Evolutionary conservation across 92 coral and sea anemone species (phyloP), one percentile per base, ranked within the genome.

Genomic region (Galaxea fascicularis): DNA sequence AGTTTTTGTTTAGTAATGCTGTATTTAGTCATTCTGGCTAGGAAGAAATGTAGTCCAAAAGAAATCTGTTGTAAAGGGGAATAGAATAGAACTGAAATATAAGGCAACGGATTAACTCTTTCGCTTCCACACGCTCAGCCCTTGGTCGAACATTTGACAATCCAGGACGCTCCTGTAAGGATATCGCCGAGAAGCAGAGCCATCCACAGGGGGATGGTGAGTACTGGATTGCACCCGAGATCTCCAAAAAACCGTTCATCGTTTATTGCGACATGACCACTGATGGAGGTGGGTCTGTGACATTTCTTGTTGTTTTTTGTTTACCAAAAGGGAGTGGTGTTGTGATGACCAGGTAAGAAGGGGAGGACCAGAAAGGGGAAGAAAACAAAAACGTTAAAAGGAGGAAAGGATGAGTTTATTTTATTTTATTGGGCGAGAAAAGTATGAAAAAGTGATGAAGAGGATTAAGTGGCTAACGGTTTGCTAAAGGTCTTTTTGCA

Each of bases 181-280:
- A 72, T 27, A 72, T 72, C 39, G 77, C 58, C 24, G 60, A 72
- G 59, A 72, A 31, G 35, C 77, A 51, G 5, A 59, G 0, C 26
- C 26, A 72, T 29, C 28, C 31, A 24, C 62, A 6, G 31, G 58
- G 58, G 77, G 39, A 72, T 46, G 77, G 77, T 11, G 77, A 72
- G 77, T 72, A 72, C 39, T 72, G 77, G 77, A 72, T 72, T 72
- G 77, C 60, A 72, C 77, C 77, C 25, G 58, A 1, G 0, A 35
- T 29, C 29, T 22, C 77, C 35, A 72, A 26, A 14, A 51, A 72
- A 8, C 25, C 58, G 0, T 72, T 72, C 26, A 25, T 24, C 9
- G 77, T 25, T 21, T 72, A 45, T 27, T 72, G 77, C 18, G 77
- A 72, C 12, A 49, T 72, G 77, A 25, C 77, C 13, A 72, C 77